phyloP scores from a whole-genome alignment of 1,140 invertebrate species.

The Aphelinus certus region DNA sequence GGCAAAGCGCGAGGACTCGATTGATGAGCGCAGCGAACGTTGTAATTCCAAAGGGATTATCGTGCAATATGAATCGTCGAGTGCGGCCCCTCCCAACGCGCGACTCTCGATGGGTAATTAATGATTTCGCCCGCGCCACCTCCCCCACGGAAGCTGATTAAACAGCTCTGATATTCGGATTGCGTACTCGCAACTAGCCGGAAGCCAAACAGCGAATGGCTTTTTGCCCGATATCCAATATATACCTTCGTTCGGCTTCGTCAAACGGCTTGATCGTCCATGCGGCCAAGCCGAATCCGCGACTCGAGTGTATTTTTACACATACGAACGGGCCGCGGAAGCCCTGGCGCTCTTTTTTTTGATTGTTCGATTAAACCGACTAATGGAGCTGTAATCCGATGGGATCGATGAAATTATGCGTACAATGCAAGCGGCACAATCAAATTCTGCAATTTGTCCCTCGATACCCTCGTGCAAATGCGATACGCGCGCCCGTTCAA shows the following conservation, averaged over 20 bases:
- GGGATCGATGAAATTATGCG: conserved; percentile 5
- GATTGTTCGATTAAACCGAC: conserved; percentile 32
- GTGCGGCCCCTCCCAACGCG: too few species aligned
- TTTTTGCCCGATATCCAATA: conserved; percentile 2
- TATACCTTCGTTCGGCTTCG: too few species aligned
- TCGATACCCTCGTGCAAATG: background rate
- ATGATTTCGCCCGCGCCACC: too few species aligned
- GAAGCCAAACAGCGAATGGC: conserved; percentile 11
- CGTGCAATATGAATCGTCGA: background rate
- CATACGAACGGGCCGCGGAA: too few species aligned
- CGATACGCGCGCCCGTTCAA: background rate
- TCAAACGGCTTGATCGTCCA: background rate
- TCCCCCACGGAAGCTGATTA: background rate
- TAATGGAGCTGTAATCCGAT: conserved; percentile 31
- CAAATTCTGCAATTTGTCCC: conserved; percentile 13
- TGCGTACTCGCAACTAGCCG: background rate
- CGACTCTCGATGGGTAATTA: too few species aligned
- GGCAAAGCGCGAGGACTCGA: too few species aligned
- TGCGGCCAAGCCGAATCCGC: background rate
- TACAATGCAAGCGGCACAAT: conserved; percentile 6
- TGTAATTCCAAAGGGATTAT: conserved; percentile 2
- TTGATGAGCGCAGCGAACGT: too few species aligned
- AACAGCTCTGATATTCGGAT: background rate
- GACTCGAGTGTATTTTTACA: background rate
- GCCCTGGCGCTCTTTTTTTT: background rate